Conservation (phyloP, 2,113 vertebrate genomes). For the Stigmatopora argus region DNA sequence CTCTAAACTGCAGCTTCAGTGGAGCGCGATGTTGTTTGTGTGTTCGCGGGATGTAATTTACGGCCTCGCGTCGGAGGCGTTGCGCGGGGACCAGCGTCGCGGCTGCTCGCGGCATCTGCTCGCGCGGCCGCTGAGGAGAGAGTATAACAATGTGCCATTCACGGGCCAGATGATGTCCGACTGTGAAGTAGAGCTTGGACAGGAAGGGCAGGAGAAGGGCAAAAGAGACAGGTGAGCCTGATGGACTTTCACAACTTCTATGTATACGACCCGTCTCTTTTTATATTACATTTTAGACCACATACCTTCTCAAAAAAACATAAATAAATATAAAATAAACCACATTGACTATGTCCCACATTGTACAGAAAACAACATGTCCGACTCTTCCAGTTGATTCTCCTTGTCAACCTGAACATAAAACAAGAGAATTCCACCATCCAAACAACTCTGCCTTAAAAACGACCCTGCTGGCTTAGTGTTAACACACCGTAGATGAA, state of each 20-base stretch:
- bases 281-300: background rate
- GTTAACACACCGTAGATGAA: too few relatives aligned
- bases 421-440: too few relatives aligned
- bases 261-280: background rate
- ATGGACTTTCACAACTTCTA: conserved; percentile 38
- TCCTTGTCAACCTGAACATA: too few relatives aligned
- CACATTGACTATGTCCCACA: background rate
- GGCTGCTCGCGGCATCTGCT: conserved; percentile 67
- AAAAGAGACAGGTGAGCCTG: conserved; percentile 59
- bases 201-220: conserved; percentile 68
- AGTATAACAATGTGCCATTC: conserved; percentile 71
- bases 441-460: too few relatives aligned
- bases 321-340: too few relatives aligned
- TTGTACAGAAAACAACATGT: background rate
- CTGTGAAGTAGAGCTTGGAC: conserved; percentile 63
- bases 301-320: background rate
- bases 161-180: conserved; percentile 71
- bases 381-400: background rate
- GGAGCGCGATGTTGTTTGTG: conserved; percentile 62
- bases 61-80: conserved; percentile 49
- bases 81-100: conserved; percentile 51
- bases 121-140: conserved; percentile 55
- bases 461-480: too few relatives aligned
- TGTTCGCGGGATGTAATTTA: conserved; percentile 67
- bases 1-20: conserved; percentile 58